phyloP scores from a whole-genome alignment of 2,113 vertebrate genomes.

The Lasiurus cinereus region DNA sequence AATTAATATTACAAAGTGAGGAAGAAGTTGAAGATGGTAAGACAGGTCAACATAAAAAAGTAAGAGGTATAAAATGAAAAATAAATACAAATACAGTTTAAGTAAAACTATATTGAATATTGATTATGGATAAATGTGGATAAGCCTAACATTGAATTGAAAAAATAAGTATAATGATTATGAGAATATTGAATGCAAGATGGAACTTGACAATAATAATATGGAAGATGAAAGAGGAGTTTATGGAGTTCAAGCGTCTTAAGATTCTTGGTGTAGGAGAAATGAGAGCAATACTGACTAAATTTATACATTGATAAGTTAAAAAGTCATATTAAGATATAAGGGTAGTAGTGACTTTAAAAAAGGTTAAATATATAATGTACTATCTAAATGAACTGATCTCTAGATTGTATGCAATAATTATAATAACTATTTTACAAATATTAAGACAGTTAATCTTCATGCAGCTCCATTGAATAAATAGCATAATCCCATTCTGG shows the following conservation, averaged over 20 bases:
- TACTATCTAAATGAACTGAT: not conserved
- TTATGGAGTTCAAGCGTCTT: not conserved
- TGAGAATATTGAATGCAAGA: not conserved
- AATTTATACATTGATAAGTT: conserved; percentile 10
- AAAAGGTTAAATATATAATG: not conserved
- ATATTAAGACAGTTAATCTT: conserved; percentile 42
- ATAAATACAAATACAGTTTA: not conserved
- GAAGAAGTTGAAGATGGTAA: conserved; percentile 43
- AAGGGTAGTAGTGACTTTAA: not conserved
- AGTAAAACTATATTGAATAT: not conserved
- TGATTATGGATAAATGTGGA: not conserved
- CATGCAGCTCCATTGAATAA: not conserved
- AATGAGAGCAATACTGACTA: not conserved
- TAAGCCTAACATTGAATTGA: not conserved
- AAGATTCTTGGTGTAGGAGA: not conserved
- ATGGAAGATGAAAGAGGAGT: not conserved
- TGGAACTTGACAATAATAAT: not conserved
- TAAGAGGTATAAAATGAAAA: conserved; percentile 15
- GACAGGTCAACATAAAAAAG: not conserved
- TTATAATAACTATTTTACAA: conserved; percentile 31
- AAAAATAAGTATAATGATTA: not conserved
- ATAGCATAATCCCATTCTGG: not conserved
- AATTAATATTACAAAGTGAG: not conserved
- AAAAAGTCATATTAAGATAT: conserved; percentile 25
- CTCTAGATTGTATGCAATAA: conserved; percentile 4